Base-by-base conservation (phyloP, 2,888 invertebrate genomes). In the Ernsta delagoae region DNA sequence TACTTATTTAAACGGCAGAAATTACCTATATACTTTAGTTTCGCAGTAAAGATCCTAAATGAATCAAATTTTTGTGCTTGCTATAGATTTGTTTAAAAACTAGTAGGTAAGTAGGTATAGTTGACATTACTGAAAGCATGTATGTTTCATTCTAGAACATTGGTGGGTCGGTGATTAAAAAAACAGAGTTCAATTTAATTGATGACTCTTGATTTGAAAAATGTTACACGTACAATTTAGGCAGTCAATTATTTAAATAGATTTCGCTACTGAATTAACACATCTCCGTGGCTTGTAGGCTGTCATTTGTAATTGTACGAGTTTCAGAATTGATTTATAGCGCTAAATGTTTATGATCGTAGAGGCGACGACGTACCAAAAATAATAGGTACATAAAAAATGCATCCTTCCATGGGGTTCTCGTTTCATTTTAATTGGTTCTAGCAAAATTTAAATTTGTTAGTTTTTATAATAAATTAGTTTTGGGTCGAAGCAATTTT, bases 191-290 rank as follows among this genome's bases (percentile, higher is more conserved):
- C 63, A 61, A 34, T 62, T 68, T 41, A 53, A 59, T 59, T 68
- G 61, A 68, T 56, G 67, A 68, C 61, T 62, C 56, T 45, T 62
- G 61, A 68, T 68, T 57, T 39, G 31, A 63, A 69, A 69, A 59
- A 69, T 59, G 59, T 69, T 12, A 57, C 62, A 45, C 62, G 36
- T 54, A 59, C 63, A 59, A 64, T 64, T 69, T 53, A 53, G 16
- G 34, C 31, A 63, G 7, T 56, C 67, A 63, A 69, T 70, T 61
- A 70, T 65, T 65, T 61, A 70, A 70, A 65, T 65, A 65, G 65
- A 70, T 65, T 65, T 65, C 31, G 65, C 65, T 65, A 57, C 53
- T 70, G 65, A 70, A 70, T 65, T 70, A 70, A 70, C 65, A 70
- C 60, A 54, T 65, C 70, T 70, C 59, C 64, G 36, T 48, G 64